These are phyloP conservation scores for Lutjanus erythropterus DNA, from an alignment of 2,113 vertebrate species.

Conservation along the genomic window DNA sequence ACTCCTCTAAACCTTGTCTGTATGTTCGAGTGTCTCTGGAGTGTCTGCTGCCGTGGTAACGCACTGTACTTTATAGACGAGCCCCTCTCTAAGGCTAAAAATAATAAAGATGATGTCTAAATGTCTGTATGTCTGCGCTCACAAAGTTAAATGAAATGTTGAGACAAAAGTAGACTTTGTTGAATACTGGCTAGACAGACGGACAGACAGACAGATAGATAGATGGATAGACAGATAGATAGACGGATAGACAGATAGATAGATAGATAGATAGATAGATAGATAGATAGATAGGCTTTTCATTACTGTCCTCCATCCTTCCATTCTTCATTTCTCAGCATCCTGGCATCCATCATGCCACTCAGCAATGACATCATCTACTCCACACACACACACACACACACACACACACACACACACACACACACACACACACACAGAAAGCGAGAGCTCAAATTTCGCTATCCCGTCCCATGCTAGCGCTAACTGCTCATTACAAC, in stretches of 20 bases:
- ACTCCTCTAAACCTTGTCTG: slow-evolving; percentile 34
- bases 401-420: slow-evolving; percentile 21
- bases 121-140: slow-evolving; percentile 25
- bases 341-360: slow-evolving; percentile 21
- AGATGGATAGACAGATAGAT: not conserved
- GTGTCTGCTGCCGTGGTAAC: slow-evolving; percentile 77
- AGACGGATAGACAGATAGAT: no score
- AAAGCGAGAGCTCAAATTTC: slow-evolving; percentile 43
- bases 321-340: slow-evolving; percentile 50
- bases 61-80: slow-evolving; percentile 32
- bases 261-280: not conserved
- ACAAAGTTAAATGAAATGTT: slow-evolving; percentile 37
- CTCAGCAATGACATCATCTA: slow-evolving; percentile 70
- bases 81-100: slow-evolving; percentile 43
- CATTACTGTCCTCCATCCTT: not conserved
- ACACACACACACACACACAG: no score
- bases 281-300: not conserved
- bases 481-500: slow-evolving; percentile 60
- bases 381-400: slow-evolving; percentile 17
- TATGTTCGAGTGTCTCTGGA: slow-evolving; percentile 54
- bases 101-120: slow-evolving; percentile 58
- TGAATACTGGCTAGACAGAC: not conserved
- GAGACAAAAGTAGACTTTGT: slow-evolving; percentile 2
- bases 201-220: not conserved
- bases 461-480: slow-evolving; percentile 28